phyloP scores from a whole-genome alignment of 2,888 invertebrate species.

The Globia sparganii region DNA sequence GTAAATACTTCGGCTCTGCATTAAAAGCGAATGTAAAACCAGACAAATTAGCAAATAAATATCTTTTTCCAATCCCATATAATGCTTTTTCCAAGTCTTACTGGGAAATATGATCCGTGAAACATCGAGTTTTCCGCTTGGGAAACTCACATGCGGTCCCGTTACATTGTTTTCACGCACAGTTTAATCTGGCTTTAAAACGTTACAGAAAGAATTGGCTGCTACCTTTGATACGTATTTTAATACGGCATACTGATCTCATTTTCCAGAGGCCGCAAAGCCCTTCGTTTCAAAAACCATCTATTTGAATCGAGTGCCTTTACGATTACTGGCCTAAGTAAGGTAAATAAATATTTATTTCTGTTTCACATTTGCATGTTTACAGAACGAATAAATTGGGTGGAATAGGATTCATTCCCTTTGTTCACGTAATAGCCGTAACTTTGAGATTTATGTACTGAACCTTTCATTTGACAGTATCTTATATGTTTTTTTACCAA shows the following conservation, averaged over 20 bases:
- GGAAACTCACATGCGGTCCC: conserved; percentile 41
- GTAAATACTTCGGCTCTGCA: conserved; percentile 4
- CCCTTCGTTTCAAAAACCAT: conserved; percentile 56
- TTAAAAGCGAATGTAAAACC: conserved; percentile 20
- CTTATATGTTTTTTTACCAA: conserved; percentile 52
- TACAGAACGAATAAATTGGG: conserved; percentile 60
- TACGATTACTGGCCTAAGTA: conserved; percentile 64
- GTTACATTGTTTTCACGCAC: conserved; percentile 65
- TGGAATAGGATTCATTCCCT: conserved; percentile 66
- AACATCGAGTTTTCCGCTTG: conserved; percentile 58
- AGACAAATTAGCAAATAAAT: conserved; percentile 36
- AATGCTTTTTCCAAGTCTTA: conserved; percentile 48
- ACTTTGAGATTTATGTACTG: conserved; percentile 66
- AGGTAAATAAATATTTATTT: conserved; percentile 69
- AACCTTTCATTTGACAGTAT: conserved; percentile 66
- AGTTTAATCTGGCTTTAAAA: conserved; percentile 69
- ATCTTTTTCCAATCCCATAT: conserved; percentile 28
- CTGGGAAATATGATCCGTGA: conserved; percentile 56
- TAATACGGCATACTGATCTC: conserved; percentile 50
- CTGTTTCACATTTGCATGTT: conserved; percentile 63
- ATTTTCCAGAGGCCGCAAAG: conserved; percentile 47
- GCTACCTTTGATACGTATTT: conserved; percentile 61
- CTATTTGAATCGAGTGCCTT: conserved; percentile 65
- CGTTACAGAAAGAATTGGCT: conserved; percentile 53
- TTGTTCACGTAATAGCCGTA: conserved; percentile 67